Evolutionary conservation across 2,113 vertebrate genomes (phyloP), one percentile per base, ranked within the genome.

Genomic region (Regulus satrapa): DNA sequence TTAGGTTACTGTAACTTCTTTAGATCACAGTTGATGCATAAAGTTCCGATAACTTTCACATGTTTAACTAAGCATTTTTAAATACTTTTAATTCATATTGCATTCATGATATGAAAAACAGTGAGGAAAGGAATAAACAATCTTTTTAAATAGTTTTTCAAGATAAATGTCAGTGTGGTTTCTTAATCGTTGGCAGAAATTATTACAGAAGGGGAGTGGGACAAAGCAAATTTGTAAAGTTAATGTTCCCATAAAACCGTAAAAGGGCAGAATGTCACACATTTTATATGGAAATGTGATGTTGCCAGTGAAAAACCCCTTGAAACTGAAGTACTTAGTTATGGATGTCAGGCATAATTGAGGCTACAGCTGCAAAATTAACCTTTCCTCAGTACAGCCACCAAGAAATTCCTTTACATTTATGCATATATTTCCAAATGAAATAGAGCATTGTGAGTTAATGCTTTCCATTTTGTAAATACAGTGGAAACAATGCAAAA

Each of bases 321-420:
- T 92, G 88, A 92, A 95, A 91, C 74, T 89, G 64, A 76, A 69
- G 41, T 82, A 40, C 20, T 87, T 77, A 74, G 67, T 95, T 92
- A 38, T 92, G 86, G 72, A 94, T 89, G 80, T 96, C 91, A 94
- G 73, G 92, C 96, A 95, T 93, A 92, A 71, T 78, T 97, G 88
- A 83, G 88, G 55, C 88, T 76, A 75, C 81, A 94, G 84, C 94
- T 90, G 67, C 94, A 94, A 85, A 96, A 72, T 81, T 74, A 95
- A 75, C 63, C 74, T 88, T 96, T 92, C 95, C 92, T 92, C 56
- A 75, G 71, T 59, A 48, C 54, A 73, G 46, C 61, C 95, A 85
- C 82, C 5, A 6, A 85, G 84, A 85, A 96, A 93, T 96, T 96
- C 83, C 73, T 86, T 96, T 94, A 90, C 87, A 89, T 97, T 85